phyloP scores from a whole-genome alignment of 1,140 invertebrate genomes.

The Mamestra configurata region DNA sequence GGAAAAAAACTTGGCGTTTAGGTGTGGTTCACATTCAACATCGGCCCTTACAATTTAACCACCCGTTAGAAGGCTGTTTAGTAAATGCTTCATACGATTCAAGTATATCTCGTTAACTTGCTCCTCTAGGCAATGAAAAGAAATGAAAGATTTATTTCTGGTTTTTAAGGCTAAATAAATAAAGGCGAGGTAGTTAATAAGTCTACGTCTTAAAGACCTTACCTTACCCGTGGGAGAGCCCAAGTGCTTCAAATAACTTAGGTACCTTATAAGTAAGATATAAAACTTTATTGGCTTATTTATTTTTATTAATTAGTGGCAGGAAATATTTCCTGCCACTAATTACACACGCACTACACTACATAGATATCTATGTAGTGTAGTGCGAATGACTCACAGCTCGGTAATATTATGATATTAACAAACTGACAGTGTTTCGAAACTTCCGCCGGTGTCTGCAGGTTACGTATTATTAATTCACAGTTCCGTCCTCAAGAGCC shows the following conservation, averaged over 20 bases:
- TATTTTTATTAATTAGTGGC: slow-evolving; percentile 42
- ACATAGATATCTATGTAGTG: slow-evolving; percentile 4
- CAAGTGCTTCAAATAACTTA: neutral
- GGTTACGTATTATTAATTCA: slow-evolving; percentile 15
- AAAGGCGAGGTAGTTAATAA: slow-evolving; percentile 26
- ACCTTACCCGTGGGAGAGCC: slow-evolving; percentile 24
- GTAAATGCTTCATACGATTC: too few species aligned
- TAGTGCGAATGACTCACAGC: slow-evolving; percentile 27
- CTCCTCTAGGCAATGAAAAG: too few species aligned
- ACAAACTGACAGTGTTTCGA: slow-evolving; percentile 29
- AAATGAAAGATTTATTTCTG: neutral
- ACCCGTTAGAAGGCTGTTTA: too few species aligned
- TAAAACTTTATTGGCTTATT: slow-evolving; percentile 20
- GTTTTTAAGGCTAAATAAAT: neutral
- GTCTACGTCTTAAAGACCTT: neutral
- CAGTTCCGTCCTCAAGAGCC: slow-evolving; percentile 13
- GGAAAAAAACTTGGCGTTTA: too few species aligned
- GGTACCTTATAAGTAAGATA: slow-evolving; percentile 22
- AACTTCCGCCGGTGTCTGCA: slow-evolving; percentile 3
- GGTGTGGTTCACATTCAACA: too few species aligned
- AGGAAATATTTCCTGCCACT: too few species aligned
- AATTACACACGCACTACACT: too few species aligned
- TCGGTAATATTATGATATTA: slow-evolving; percentile 27
- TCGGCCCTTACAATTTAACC: too few species aligned
- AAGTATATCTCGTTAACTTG: too few species aligned